Evolutionary conservation across 2,888 invertebrate species (phyloP), one percentile per base, ranked within the genome.

Genomic region (Myathropa florea): DNA sequence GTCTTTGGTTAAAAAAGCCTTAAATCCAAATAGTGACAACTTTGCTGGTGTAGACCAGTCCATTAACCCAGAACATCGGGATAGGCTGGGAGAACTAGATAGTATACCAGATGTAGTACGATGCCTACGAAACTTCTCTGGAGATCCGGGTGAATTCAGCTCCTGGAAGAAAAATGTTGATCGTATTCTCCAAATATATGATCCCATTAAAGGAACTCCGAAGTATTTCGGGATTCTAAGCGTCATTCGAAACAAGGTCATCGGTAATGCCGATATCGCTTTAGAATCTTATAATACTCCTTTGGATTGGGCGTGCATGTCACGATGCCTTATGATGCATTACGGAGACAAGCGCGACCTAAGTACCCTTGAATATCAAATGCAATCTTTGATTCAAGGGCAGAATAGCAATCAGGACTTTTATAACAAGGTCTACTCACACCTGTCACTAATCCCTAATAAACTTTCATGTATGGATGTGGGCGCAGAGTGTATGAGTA

Each of bases 251-350:
- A 55, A 55, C 23, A 55, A 55, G 12, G 14, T 55, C 6, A 14
- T 55, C 9, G 55, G 55, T 9, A 7, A 63, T 33, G 63, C 63
- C 28, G 33, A 63, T 0, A 88, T 90, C 21, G 89, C 89, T 7
- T 90, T 89, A 68, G 89, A 89, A 33, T 63, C 63, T 6, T 63
- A 28, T 18, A 63, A 63, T 9, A 63, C 63, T 18, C 55, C 55
- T 9, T 12, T 55, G 4, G 23, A 55, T 12, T 55, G 55, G 55
- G n/a, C 2, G 7, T n/a, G 53, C 21, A 53, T 53, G 2, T 53
- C 53, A 12, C n/a, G 21, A 7, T 53, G 53, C 4, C 4, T 53
- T 2, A 53, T 14, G 21, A 53, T 18, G 53, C 53, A 53, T 4
- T 4, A 14, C 10, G 53, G 14, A 6, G 61, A 61, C n/a, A 63